Conservation (phyloP, 2,113 vertebrate species). For the Caranx melampygus region DNA sequence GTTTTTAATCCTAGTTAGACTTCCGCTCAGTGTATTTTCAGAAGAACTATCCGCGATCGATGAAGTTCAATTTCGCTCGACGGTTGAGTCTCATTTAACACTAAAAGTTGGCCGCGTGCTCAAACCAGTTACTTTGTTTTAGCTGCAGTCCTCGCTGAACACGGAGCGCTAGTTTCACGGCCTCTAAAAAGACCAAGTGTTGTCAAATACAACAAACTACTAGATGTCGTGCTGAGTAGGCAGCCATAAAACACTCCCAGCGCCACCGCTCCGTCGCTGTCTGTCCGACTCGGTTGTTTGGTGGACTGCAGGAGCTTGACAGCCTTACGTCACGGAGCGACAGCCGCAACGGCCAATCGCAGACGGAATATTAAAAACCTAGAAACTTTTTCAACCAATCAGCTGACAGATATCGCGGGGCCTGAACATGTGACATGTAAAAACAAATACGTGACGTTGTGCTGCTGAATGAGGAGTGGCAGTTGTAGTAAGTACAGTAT, state of each 20-base stretch:
- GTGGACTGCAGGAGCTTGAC: constrained; percentile 53
- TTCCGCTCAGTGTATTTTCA: constrained; percentile 47
- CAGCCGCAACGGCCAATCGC: constrained; percentile 60
- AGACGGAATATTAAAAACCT: neutral
- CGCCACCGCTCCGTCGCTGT: constrained; percentile 28
- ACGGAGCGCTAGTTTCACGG: neutral
- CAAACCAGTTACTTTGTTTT: neutral
- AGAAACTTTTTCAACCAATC: constrained; percentile 74
- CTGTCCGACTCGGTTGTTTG: constrained; percentile 29
- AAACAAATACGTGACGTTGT: constrained; percentile 71
- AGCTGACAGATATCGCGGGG: neutral
- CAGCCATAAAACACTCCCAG: constrained; percentile 54
- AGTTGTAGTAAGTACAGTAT: neutral
- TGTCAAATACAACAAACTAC: constrained; percentile 1
- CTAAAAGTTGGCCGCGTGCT: constrained; percentile 54
- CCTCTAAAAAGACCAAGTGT: neutral
- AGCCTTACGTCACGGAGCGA: constrained; percentile 56
- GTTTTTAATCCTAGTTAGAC: constrained; percentile 28
- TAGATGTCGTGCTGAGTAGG: constrained; percentile 11
- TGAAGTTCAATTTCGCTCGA: constrained; percentile 65
- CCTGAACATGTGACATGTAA: constrained; percentile 63
- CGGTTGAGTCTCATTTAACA: constrained; percentile 30
- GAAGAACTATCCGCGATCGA: constrained; percentile 36
- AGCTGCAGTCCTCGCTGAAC: neutral
- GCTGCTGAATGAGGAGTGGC: constrained; percentile 32